These are phyloP conservation scores for Hydractinia echinata DNA, from an alignment of 30 jellyfish, hydroid and myxozoan genomes.

Conservation along the genomic window DNA sequence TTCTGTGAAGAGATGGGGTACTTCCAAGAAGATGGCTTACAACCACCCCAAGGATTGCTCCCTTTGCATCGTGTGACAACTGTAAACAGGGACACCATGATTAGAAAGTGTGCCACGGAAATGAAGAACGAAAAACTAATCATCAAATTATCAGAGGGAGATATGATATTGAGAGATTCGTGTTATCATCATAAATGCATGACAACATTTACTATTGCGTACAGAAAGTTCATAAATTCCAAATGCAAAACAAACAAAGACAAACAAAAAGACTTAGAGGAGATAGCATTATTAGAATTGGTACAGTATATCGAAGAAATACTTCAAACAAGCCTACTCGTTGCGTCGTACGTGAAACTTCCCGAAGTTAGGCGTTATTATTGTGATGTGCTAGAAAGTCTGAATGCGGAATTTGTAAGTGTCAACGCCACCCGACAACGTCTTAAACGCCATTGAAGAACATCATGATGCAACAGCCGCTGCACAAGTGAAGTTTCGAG, in stretches of 20 bases:
- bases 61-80: not conserved
- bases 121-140: not conserved
- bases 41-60: not conserved
- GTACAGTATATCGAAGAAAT: not conserved
- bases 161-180: not conserved
- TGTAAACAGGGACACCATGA: not conserved
- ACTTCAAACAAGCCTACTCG: not conserved
- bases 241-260: not conserved
- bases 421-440: conserved; percentile 6
- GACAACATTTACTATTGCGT: not conserved
- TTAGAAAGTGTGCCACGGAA: conserved; percentile 2
- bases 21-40: not conserved
- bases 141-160: not conserved
- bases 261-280: not conserved
- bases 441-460: not conserved
- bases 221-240: not conserved
- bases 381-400: not conserved
- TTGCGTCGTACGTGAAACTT: not conserved
- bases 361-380: not conserved
- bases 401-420: not conserved
- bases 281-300: not conserved
- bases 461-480: not conserved
- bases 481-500: not conserved
- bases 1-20: not conserved
- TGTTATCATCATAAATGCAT: conserved; percentile 1